These are phyloP conservation scores for Epizoanthus stellaris DNA, from an alignment of 92 coral and sea anemone species.

Conservation along the genomic window DNA sequence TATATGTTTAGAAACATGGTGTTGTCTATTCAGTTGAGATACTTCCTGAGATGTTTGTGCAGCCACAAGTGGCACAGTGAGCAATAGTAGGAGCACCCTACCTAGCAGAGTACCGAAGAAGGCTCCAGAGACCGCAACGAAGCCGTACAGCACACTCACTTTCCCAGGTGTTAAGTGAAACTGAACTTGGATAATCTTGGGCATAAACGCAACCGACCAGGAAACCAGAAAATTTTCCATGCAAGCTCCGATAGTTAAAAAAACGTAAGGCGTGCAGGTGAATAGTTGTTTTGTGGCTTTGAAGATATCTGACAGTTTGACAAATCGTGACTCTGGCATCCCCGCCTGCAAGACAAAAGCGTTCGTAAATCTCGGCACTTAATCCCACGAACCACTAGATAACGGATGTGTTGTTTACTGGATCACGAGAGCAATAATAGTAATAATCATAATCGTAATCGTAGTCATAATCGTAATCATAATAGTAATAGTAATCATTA, in stretches of 20 bases:
- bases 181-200: conserved; percentile 76
- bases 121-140: conserved; percentile 61
- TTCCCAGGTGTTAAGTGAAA: conserved; percentile 57
- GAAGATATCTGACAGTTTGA: conserved; percentile 61
- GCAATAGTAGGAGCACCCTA: too few species aligned
- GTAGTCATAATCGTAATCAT: too few species aligned
- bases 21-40: too few species aligned
- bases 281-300: conserved; percentile 77
- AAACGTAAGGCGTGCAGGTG: conserved; percentile 61
- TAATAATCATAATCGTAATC: too few species aligned
- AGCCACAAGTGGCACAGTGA: too few species aligned
- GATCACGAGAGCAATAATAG: background rate
- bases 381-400: background rate
- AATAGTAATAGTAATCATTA: too few species aligned
- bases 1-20: too few species aligned
- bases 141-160: conserved; percentile 72
- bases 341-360: background rate
- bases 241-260: conserved; percentile 69
- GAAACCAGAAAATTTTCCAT: conserved; percentile 62
- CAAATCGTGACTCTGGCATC: conserved; percentile 31
- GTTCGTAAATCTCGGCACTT: too few species aligned
- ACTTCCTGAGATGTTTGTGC: too few species aligned
- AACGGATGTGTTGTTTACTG: background rate
- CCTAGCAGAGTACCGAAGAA: conserved; percentile 80
- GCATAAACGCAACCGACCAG: conserved; percentile 72